Evolutionary conservation across 2,113 vertebrate species (phyloP), one percentile per base, ranked within the genome.

Genomic region (Oncorhynchus gorbuscha): DNA sequence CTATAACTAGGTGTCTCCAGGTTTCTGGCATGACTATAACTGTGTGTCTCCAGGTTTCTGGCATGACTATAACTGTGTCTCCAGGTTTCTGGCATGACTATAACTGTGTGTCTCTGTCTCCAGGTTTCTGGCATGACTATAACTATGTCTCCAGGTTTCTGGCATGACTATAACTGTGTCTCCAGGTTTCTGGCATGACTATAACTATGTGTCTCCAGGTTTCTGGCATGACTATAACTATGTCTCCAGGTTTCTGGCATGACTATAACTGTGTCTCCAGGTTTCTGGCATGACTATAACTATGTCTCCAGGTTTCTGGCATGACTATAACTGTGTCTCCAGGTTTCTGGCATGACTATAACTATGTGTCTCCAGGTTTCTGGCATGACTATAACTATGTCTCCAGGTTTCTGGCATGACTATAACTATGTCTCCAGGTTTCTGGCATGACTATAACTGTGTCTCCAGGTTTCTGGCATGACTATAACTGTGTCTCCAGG

Each of bases 361-460:
- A 97, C 75, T 99, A 89, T 51, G 49, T 51, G 14, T 72, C 28
- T 66, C 12, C 80, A 98, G 97, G 96, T 9, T 94, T 92, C 87
- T 98, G 97, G 96, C 90, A 90, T 48, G 94, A 95, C 69, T 90
- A 89, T 78, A 98, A 97, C 75, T 99, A 1, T 51, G 11, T 51
- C 12, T 55, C 13, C 80, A 98, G 97, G 96, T 9, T 94, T 92
- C 87, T 98, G 97, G 96, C 90, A 90, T 48, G 94, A 95, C 69
- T 90, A 89, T 78, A 98, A 97, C 75, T 51, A 14, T 51, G 14
- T 72, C 28, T 66, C 12, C 80, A 98, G 97, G 96, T 9, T 94
- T 92, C 87, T 98, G 97, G 96, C 90, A 90, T 48, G 94, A 95
- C 69, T 90, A 89, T 78, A 98, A 97, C 75, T 99, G 97, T 83